Conservation (phyloP, 2,888 invertebrate genomes). For the Erpobdella octoculata region DNA sequence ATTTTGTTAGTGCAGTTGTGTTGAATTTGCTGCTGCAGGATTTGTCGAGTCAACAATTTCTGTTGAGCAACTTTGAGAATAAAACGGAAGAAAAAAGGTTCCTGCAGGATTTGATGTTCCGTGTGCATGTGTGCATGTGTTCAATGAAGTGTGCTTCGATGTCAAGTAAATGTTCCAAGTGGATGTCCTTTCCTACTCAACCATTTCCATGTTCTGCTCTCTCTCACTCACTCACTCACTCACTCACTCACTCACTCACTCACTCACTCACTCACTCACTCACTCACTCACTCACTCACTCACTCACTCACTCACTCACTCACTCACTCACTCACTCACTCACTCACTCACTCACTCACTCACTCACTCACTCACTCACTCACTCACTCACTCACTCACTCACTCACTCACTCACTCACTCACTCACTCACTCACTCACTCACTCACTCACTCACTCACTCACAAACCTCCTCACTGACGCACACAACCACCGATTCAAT, state of each 20-base stretch:
- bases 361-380: conserved; percentile 29
- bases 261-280: conserved; percentile 8
- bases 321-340: not conserved
- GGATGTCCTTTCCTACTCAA: not conserved
- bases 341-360: not conserved
- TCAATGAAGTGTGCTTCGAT: too few species aligned
- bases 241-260: conserved; percentile 2
- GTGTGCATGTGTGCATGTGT: too few species aligned
- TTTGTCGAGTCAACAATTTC: too few species aligned
- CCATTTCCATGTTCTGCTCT: not conserved
- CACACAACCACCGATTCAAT: conserved; percentile 15
- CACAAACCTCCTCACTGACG: conserved; percentile 14
- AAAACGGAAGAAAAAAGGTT: too few species aligned
- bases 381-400: conserved; percentile 32
- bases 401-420: conserved; percentile 31
- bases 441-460: conserved; percentile 31
- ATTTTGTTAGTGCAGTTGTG: too few species aligned
- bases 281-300: not conserved
- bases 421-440: conserved; percentile 32
- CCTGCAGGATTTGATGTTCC: too few species aligned
- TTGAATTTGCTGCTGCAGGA: too few species aligned
- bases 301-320: conserved; percentile 11
- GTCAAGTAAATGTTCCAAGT: too few species aligned
- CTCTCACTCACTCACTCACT: conserved; percentile 9
- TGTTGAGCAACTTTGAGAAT: too few species aligned